Evolutionary conservation across 2,113 vertebrate genomes (phyloP).

Genomic region (Petromus typicus): DNA sequence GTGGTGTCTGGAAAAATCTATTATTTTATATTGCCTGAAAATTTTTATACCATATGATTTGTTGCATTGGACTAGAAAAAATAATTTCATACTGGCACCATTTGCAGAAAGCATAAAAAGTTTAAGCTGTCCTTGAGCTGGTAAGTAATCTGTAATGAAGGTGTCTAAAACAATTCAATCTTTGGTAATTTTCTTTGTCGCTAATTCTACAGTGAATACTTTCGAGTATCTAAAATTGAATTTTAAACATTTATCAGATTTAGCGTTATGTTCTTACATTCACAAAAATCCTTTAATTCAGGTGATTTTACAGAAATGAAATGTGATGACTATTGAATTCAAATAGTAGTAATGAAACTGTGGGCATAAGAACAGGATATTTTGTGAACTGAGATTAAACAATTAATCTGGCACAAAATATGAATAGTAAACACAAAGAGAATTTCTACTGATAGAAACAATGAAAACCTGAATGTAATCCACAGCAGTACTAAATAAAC

Average conservation of each 20-base stretch:
- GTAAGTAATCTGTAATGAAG: conserved; percentile 24
- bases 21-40: conserved; percentile 45
- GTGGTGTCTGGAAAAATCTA: neutral
- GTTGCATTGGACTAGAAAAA: conserved; percentile 30
- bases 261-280: neutral
- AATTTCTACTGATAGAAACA: neutral
- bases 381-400: neutral
- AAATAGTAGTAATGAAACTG: neutral
- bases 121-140: neutral
- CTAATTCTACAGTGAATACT: neutral
- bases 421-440: neutral
- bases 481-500: neutral
- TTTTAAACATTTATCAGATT: conserved; percentile 36
- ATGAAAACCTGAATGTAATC: neutral
- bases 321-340: neutral
- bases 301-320: neutral
- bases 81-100: conserved; percentile 4
- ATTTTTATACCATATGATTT: neutral
- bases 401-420: neutral
- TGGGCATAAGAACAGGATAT: neutral
- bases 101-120: conserved; percentile 48
- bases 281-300: neutral
- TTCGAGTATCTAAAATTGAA: conserved; percentile 34
- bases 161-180: conserved; percentile 49
- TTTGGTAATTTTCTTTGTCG: neutral